Evolutionary conservation across 2,888 invertebrate genomes (phyloP).

Genomic region (Lissonota sp.): DNA sequence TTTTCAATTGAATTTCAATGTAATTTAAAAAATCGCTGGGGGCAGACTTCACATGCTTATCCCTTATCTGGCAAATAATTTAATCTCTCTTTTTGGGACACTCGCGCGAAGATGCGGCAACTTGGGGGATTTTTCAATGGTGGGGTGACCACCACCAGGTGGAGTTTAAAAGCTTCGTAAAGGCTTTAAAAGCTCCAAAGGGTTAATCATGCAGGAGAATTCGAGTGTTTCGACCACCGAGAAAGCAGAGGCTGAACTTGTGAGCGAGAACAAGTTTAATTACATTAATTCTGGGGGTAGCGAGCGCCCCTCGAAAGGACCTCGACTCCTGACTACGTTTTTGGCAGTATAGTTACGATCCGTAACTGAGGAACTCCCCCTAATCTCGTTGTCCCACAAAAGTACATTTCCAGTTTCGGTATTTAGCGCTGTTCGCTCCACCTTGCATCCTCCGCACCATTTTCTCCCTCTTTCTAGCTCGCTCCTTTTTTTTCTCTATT

Average conservation of each 20-base stretch:
- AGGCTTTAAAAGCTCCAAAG: constrained; percentile 54
- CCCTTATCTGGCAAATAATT: too few relatives aligned
- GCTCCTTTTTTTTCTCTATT: background rate
- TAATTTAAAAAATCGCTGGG: too few relatives aligned
- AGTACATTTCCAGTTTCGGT: constrained; percentile 69
- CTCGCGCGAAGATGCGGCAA: too few relatives aligned
- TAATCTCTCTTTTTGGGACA: too few relatives aligned
- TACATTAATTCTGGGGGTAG: constrained; percentile 66
- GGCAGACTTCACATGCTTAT: too few relatives aligned
- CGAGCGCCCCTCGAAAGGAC: constrained; percentile 20
- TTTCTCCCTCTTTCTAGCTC: background rate
- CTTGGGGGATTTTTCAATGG: too few relatives aligned
- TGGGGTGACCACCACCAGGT: too few relatives aligned
- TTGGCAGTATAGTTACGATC: constrained; percentile 32
- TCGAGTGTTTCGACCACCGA: constrained; percentile 17
- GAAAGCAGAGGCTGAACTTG: constrained; percentile 17
- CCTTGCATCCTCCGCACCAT: constrained; percentile 39
- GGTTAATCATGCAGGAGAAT: constrained; percentile 59
- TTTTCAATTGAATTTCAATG: too few relatives aligned
- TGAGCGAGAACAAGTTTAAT: constrained; percentile 66
- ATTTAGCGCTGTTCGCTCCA: constrained; percentile 69
- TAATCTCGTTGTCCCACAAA: constrained; percentile 64
- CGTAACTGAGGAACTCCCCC: constrained; percentile 55
- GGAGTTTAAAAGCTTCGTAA: constrained; percentile 48
- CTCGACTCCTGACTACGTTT: background rate